A percentile compares a stretch with the other conserved stretches of the same genome.
Conservation (phyloP, 2,888 invertebrate species). For the Aelia acuminata region DNA sequence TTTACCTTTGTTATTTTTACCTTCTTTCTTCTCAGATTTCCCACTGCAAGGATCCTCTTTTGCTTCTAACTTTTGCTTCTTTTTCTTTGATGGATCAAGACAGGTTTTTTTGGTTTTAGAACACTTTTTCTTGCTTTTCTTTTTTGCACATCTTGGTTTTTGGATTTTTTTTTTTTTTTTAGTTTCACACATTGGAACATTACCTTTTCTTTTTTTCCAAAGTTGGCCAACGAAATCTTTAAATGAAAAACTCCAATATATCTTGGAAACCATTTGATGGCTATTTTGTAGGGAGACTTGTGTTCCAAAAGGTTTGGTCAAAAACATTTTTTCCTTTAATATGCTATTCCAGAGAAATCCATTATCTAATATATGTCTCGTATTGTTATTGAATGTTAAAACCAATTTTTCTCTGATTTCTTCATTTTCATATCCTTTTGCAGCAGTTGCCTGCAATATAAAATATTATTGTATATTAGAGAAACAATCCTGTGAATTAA, state of each 20-base stretch:
- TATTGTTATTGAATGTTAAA: background rate
- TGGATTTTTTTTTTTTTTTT: background rate
- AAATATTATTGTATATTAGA: background rate
- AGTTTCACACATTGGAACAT: background rate
- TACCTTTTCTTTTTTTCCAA: slow-evolving; percentile 1
- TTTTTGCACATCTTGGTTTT: slow-evolving; percentile 10
- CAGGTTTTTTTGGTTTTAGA: background rate
- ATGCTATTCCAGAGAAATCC: background rate
- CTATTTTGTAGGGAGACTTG: background rate
- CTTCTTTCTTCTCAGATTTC: background rate
- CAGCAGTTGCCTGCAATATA: background rate
- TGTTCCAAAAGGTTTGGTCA: background rate
- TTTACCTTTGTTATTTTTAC: background rate
- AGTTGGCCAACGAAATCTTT: background rate
- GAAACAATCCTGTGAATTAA: background rate
- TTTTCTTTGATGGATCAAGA: background rate
- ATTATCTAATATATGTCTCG: background rate
- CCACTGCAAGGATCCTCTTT: slow-evolving; percentile 11
- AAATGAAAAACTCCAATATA: background rate
- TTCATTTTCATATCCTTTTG: background rate
- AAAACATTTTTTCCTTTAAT: background rate
- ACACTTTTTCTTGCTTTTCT: slow-evolving; percentile 29
- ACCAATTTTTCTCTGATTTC: background rate
- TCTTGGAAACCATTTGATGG: background rate
- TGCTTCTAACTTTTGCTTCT: background rate